A percentile compares a stretch with the other conserved stretches of the same genome.
These are phyloP conservation scores for Halyomorpha halys DNA, from an alignment of 1,140 invertebrate genomes.

Conservation along the genomic window DNA sequence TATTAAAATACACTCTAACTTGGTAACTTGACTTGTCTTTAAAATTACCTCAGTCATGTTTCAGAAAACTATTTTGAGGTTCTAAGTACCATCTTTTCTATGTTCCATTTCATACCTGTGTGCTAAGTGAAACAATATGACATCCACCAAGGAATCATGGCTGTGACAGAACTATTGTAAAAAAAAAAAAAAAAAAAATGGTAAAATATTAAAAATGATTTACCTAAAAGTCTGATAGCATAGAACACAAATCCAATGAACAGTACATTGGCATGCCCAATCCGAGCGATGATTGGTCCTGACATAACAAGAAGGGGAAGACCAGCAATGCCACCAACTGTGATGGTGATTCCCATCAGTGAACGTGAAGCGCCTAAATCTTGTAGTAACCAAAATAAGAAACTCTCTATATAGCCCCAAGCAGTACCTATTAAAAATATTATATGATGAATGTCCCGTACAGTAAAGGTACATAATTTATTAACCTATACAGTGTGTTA, in stretches of 20 bases:
- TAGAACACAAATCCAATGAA: slow-evolving; percentile 70
- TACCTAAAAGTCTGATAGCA: slow-evolving; percentile 59
- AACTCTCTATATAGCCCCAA: slow-evolving; percentile 78
- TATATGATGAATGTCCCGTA: slow-evolving; percentile 1
- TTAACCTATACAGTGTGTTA: too few species aligned
- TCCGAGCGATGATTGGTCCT: slow-evolving; percentile 61
- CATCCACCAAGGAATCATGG: too few species aligned
- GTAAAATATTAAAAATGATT: background rate
- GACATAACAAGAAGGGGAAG: slow-evolving; percentile 66
- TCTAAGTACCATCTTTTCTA: too few species aligned
- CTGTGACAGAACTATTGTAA: too few species aligned
- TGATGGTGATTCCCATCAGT: slow-evolving; percentile 74
- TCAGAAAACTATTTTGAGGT: too few species aligned
- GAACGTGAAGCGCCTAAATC: slow-evolving; percentile 66
- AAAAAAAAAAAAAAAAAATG: too few species aligned
- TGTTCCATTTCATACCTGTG: too few species aligned
- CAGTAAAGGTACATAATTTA: too few species aligned
- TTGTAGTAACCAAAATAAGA: slow-evolving; percentile 75
- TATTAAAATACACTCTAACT: too few species aligned
- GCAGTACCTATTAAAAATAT: slow-evolving; percentile 48
- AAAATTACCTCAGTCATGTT: too few species aligned
- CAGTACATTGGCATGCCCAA: slow-evolving; percentile 73
- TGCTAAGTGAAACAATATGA: too few species aligned
- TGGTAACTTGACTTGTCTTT: too few species aligned
- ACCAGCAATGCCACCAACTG: slow-evolving; percentile 64